Evolutionary conservation across 1,140 invertebrate genomes (phyloP).

Genomic region (Halictus rubicundus): DNA sequence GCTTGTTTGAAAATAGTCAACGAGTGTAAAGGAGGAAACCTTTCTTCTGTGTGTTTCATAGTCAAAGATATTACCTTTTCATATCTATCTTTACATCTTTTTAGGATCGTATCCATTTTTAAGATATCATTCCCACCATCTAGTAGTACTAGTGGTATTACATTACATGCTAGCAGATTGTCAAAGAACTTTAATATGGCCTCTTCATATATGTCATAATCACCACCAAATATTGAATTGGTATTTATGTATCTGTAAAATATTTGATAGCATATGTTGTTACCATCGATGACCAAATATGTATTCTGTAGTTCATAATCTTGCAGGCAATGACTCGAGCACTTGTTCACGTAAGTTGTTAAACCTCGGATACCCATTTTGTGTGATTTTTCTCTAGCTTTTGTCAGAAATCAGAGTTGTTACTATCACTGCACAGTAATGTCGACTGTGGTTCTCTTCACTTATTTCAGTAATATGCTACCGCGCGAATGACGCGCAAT

Average conservation of each 20-base stretch:
- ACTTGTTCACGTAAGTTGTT: conserved; percentile 88
- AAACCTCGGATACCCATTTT: conserved; percentile 91
- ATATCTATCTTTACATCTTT: conserved; percentile 81
- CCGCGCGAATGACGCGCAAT: too few species aligned
- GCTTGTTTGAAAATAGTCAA: conserved; percentile 87
- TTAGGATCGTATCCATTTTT: conserved; percentile 87
- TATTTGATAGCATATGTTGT: conserved; percentile 87
- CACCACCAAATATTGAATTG: conserved; percentile 90
- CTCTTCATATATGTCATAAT: conserved; percentile 89
- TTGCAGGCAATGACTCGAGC: conserved; percentile 84
- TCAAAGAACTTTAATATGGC: conserved; percentile 86
- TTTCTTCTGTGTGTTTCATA: conserved; percentile 76
- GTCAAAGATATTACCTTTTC: conserved; percentile 68
- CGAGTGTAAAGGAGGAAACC: conserved; percentile 86
- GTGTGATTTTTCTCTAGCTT: too few species aligned
- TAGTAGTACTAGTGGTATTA: conserved; percentile 88
- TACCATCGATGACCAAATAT: conserved; percentile 90
- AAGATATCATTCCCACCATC: conserved; percentile 89
- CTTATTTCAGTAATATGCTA: too few species aligned
- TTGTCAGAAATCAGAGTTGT: too few species aligned
- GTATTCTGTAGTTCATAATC: conserved; percentile 85
- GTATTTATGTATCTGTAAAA: conserved; percentile 84
- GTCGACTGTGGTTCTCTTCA: too few species aligned
- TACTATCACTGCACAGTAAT: too few species aligned
- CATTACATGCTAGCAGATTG: conserved; percentile 85